phyloP scores from a whole-genome alignment of 2,113 vertebrate genomes.

The Stigmatopora argus region DNA sequence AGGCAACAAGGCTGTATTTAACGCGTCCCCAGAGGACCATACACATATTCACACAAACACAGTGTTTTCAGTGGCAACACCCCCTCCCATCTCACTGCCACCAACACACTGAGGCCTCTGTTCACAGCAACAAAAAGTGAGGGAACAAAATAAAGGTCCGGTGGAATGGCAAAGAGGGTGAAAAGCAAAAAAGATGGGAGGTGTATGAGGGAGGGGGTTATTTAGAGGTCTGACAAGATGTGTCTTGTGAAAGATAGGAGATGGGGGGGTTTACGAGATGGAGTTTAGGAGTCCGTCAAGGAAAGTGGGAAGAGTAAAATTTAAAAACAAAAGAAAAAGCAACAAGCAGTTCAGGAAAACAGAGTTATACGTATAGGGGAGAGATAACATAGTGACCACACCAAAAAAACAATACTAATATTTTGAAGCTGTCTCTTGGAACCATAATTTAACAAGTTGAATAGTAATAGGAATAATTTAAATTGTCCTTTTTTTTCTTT shows the following conservation, averaged over 20 bases:
- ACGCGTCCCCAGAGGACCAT: slow-evolving; percentile 24
- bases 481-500: too few relatives aligned
- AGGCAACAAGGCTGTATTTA: slow-evolving; percentile 9
- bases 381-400: too few relatives aligned
- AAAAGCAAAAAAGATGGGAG: slow-evolving; percentile 8
- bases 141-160: slow-evolving; percentile 13
- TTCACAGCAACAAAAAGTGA: slow-evolving; percentile 42
- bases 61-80: slow-evolving; percentile 37
- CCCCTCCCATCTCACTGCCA: slow-evolving; percentile 31
- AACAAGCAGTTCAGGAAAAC: slow-evolving; percentile 19
- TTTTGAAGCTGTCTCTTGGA: too few relatives aligned
- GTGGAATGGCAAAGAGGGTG: slow-evolving; percentile 9
- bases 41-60: slow-evolving; percentile 22
- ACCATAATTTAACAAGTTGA: too few relatives aligned
- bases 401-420: too few relatives aligned
- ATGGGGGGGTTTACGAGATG: slow-evolving; percentile 22
- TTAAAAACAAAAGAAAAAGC: slow-evolving; percentile 11
- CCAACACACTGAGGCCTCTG: slow-evolving; percentile 67
- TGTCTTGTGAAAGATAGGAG: slow-evolving; percentile 10
- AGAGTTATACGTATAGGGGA: too few relatives aligned
- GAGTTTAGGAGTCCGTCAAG: slow-evolving; percentile 43
- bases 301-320: slow-evolving; percentile 28
- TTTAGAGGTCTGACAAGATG: slow-evolving; percentile 14
- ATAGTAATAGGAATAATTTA: too few relatives aligned
- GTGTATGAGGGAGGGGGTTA: neutral